Base-by-base conservation (phyloP, 2,113 vertebrate species). In the Larimichthys polyactis region DNA sequence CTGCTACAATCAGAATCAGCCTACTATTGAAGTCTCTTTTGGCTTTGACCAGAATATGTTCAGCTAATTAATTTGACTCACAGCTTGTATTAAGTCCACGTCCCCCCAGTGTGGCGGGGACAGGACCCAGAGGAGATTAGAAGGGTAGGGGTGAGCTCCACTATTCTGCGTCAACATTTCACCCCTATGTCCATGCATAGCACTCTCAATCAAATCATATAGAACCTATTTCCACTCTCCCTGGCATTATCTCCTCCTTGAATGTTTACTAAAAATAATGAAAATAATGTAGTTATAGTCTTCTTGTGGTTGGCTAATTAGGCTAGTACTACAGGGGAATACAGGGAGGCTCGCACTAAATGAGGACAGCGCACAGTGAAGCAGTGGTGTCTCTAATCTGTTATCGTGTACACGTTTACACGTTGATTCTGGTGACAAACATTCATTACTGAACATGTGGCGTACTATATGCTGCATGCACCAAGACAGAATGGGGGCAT, bases 21-120 rank as follows among this genome's bases (percentile, higher is more conserved):
- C 80, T 66, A 48, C 6, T 27, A 22, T 54, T 49, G 52, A 68
- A 62, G 74, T 83, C 80, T 84, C 69, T 58, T 63, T 59, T 78
- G 71, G 74, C 73, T 80, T 40, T 48, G 82, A 79, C 66, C 81
- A 84, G 77, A 76, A 88, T 75, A 54, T 78, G 62, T 79, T 79
- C 55, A 80, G 70, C 65, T 89, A 90, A 93, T 92, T 89, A 88
- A 87, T 87, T 85, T 88, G 71, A 77, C 68, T 84, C 63, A 68
- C 78, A 85, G 79, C 80, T 84, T 77, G 68, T 85, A 81, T 78
- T 63, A 75, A 86, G 67, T 71, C 65, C 52, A 44, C 20, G 64
- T 27, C 71, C 27, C 73, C 73, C 51, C 40, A 59, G 63, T 78
- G 74, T 78, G 82, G 29, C n/a, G 27, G 64, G 62, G 75, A 71